phyloP scores from a whole-genome alignment of 2,113 vertebrate genomes.

The Gambusia holbrooki region DNA sequence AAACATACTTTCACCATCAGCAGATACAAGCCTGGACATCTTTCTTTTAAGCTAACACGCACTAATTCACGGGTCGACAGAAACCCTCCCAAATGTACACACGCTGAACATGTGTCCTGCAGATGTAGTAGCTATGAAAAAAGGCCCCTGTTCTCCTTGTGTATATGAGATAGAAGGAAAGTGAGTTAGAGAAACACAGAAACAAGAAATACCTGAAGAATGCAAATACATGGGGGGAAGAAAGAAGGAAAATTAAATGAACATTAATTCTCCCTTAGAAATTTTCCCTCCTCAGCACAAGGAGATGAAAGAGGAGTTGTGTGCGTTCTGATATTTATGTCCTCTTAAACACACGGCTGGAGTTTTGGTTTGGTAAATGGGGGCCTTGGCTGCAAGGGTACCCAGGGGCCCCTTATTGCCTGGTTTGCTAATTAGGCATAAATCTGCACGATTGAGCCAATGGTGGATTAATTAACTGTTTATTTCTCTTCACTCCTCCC shows the following conservation, averaged over 20 bases:
- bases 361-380: slow-evolving; percentile 60
- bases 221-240: slow-evolving; percentile 78
- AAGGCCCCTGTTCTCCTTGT: slow-evolving; percentile 51
- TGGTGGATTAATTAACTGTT: slow-evolving; percentile 77
- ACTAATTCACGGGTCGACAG: slow-evolving; percentile 52
- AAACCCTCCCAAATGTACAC: slow-evolving; percentile 52
- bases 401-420: slow-evolving; percentile 66
- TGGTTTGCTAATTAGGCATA: slow-evolving; percentile 76
- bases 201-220: slow-evolving; percentile 77
- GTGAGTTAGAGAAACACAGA: slow-evolving; percentile 44
- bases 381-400: slow-evolving; percentile 49
- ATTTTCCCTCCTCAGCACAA: slow-evolving; percentile 60
- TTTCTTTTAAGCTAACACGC: slow-evolving; percentile 56
- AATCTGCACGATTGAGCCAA: slow-evolving; percentile 71
- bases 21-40: slow-evolving; percentile 54
- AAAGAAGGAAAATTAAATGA: slow-evolving; percentile 80
- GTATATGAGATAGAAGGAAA: slow-evolving; percentile 31
- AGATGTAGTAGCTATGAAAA: slow-evolving; percentile 75
- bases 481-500: slow-evolving; percentile 77
- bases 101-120: slow-evolving; percentile 55
- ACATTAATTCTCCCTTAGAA: slow-evolving; percentile 77
- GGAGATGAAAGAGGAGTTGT: slow-evolving; percentile 79
- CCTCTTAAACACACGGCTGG: slow-evolving; percentile 68
- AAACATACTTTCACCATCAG: slow-evolving; percentile 62
- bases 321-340: slow-evolving; percentile 82